Evolutionary conservation across 2,888 invertebrate species (phyloP), one percentile per base, ranked within the genome.

Genomic region (Petrolisthes manimaculis): DNA sequence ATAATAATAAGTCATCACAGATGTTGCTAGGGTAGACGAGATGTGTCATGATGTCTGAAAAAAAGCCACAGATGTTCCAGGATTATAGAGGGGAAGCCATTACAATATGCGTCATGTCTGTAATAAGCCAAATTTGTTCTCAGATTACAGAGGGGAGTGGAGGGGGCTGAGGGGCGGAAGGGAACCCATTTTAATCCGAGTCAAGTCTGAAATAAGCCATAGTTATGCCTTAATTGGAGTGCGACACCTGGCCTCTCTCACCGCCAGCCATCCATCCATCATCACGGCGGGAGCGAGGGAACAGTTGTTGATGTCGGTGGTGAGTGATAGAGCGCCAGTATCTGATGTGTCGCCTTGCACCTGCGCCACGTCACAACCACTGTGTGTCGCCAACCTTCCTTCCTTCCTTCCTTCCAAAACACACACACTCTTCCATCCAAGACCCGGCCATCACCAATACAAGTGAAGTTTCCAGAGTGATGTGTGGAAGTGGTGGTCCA

Each of bases 191-290:
- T 84, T 77, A 74, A 82, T 37, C 74, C 77, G 53, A 9, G 24
- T 14, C 74, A 82, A 86, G 82, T 61, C 82, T 69, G 82, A 77
- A 81, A 82, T 86, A 86, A 86, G 81, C 86, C 82, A 81, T 53
- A 86, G 86, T 86, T 86, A 82, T 37, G 61, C 81, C 74, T 82
- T 86, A 86, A 86, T 86, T 86, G 86, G 55, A 75, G 69, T 5
- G 69, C 67, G 75, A 77, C 81, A 86, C 86, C 82, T 82, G 81
- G 82, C 67, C 84, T 51, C 61, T 9, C n/a, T 51, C 75, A 56
- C 82, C 21, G 75, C 56, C 21, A 14, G n/a, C 6, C 18, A 53
- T 24, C 54, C 37, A 75, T 75, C 74, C 56, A 37, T 74, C 71
- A 71, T 81, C 24, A 54, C 37, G 80, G 79, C 79, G 67, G 51